Base-by-base conservation (phyloP, 2,113 vertebrate species). In the Alaudala cheleensis region DNA sequence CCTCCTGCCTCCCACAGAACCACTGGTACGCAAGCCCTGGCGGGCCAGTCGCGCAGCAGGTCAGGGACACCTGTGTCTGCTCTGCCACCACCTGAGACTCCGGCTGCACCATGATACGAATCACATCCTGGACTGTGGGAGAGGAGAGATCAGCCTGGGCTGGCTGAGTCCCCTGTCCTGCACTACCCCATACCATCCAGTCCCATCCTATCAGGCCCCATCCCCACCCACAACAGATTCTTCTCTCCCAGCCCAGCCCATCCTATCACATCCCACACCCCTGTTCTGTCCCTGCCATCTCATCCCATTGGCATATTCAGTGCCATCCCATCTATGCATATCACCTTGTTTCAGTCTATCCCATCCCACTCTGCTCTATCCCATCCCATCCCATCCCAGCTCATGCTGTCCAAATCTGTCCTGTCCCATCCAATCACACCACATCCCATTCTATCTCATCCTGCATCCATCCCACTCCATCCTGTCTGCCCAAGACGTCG, bases 1-100 rank as follows among this genome's bases (percentile, higher is more conserved):
- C 98, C 98, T 99, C 98, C 26, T 79, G 94, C 94, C 97, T 98
- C 77, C 98, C 98, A 26, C 94, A 98, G 97, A 99, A 99, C 98
- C 98, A 99, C 96, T 98, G 98, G 96, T 98, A 99, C 8, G 6
- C 3, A 4, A 99, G 97, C 19, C 97, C 98, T 0, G 96, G 94
- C 0, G 98, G 98, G 29, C 98, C 98, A 0, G 73, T 64, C 0
- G 98, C 98, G 61, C 82, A 94, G 95, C 98, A 99, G 86, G 85
- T 96, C 91, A 99, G 86, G 23, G 97, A 80, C 71, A 98, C 96
- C 19, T 26, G 76, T 5, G 93, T 82, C 16, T 98, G 98, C 62
- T 95, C 92, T 0, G 25, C 37, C 21, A 95, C 97, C 80, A 89
- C 86, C 81, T 98, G 98, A 1, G 97, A 96, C 86, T 98, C 97